Base-by-base conservation (phyloP, 2,113 vertebrate species). In the Vidua macroura region DNA sequence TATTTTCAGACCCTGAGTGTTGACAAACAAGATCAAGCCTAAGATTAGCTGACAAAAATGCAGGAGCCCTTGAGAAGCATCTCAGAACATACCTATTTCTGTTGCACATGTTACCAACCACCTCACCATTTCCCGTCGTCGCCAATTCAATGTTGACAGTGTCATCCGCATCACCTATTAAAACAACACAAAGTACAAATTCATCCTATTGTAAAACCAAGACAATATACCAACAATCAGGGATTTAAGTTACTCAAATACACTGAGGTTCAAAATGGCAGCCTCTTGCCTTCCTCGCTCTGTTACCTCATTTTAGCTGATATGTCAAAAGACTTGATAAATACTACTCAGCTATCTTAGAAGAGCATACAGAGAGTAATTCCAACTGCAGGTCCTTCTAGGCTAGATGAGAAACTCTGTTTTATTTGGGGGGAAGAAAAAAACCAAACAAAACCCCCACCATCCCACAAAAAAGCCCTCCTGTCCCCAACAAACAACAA, bases 101-200 rank as follows among this genome's bases (percentile, higher is more conserved):
- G 98, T 98, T 93, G 98, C 98, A 96, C 98, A 98, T 4, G 98
- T 98, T 89, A 56, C 53, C 31, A 56, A 95, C 98, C 98, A 98
- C 86, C 98, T 97, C 95, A 98, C 98, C 98, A 98, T 98, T 93
- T 98, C 98, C 82, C 98, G 97, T 11, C 98, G 97, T 39, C 98
- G 97, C 98, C 98, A 98, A 72, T 98, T 98, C 96, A 98, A 88
- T 8, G 98, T 98, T 64, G 98, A 98, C 86, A 98, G 87, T 0
- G 98, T 98, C 98, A 86, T 86, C 53, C 83, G 39, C 31, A 39
- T 81, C 72, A 81, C 86, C 86, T 88, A 58, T 81, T 81, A 74
- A 85, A 91, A 82, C 30, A 87, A 31, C 25, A 68, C 22, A 46
- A 58, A 88, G 67, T 48, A 67, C 41, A 70, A 75, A 75, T 68